These are phyloP conservation scores for Xiphophorus hellerii DNA, from an alignment of 2,113 vertebrate genomes.

Conservation along the genomic window DNA sequence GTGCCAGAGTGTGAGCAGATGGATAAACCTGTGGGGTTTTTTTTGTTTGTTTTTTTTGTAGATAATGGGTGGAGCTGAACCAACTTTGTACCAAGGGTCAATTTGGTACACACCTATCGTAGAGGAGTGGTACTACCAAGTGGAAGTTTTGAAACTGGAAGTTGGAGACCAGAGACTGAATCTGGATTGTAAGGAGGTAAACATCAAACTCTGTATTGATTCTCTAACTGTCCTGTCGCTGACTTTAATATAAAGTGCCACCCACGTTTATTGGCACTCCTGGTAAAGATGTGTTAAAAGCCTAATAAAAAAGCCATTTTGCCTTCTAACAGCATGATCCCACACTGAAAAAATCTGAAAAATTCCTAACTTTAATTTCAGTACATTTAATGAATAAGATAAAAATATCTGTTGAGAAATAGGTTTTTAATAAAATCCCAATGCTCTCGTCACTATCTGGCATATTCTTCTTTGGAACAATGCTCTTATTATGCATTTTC, in stretches of 20 bases:
- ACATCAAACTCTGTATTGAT: background rate
- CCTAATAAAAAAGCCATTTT: background rate
- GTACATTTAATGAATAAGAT: background rate
- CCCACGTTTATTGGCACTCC: background rate
- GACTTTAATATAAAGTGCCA: background rate
- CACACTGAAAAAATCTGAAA: background rate
- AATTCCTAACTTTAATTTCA: background rate
- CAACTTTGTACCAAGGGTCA: constrained; percentile 85
- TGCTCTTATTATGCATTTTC: too few relatives aligned
- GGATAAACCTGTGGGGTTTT: constrained; percentile 20
- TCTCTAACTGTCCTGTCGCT: background rate
- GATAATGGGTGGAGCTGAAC: constrained; percentile 93
- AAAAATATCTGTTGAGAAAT: background rate
- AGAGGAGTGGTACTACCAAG: constrained; percentile 97
- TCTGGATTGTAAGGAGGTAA: constrained; percentile 95
- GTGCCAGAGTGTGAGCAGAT: constrained; percentile 14
- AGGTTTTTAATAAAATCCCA: too few relatives aligned
- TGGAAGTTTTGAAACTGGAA: constrained; percentile 95
- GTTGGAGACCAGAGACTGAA: constrained; percentile 89
- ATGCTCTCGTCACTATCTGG: too few relatives aligned
- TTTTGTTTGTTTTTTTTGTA: constrained; percentile 57
- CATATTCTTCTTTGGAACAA: too few relatives aligned
- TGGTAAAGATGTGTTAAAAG: background rate
- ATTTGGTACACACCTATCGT: constrained; percentile 95
- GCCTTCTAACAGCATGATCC: background rate